Evolutionary conservation across 2,113 vertebrate species (phyloP).

Genomic region (Tangachromis dhanisi): DNA sequence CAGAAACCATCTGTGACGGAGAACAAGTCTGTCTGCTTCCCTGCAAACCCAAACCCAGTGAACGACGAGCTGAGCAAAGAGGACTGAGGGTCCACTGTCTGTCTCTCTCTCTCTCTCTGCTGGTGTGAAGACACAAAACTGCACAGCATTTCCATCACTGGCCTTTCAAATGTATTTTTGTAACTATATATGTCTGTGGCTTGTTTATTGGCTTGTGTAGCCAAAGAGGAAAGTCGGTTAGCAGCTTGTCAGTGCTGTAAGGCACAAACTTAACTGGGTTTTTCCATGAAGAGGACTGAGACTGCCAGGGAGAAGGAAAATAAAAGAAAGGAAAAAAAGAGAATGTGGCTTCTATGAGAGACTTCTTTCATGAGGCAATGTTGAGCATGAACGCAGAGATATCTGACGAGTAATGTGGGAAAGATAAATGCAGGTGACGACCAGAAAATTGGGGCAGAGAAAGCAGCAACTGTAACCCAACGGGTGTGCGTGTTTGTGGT

Average conservation of each 20-base stretch:
- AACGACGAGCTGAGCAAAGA: neutral
- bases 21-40: neutral
- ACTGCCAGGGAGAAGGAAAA: neutral
- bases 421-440: neutral
- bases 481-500: neutral
- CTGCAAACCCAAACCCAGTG: neutral
- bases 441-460: neutral
- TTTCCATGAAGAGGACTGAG: slow-evolving; percentile 13
- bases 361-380: neutral
- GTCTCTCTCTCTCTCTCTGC: neutral
- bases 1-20: slow-evolving; percentile 22
- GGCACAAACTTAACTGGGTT: neutral
- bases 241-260: neutral
- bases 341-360: neutral
- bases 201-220: neutral
- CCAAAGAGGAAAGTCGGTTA: neutral
- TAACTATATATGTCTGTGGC: neutral
- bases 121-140: neutral
- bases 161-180: neutral
- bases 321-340: neutral
- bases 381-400: neutral
- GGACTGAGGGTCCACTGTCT: slow-evolving; percentile 11
- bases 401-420: neutral
- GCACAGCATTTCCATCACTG: neutral
- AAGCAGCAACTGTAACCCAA: neutral